Percentiles rank a stretch among this genome's conserved stretches.
These are phyloP conservation scores for Carposina sasakii DNA, from an alignment of 1,140 invertebrate genomes.

Conservation along the genomic window DNA sequence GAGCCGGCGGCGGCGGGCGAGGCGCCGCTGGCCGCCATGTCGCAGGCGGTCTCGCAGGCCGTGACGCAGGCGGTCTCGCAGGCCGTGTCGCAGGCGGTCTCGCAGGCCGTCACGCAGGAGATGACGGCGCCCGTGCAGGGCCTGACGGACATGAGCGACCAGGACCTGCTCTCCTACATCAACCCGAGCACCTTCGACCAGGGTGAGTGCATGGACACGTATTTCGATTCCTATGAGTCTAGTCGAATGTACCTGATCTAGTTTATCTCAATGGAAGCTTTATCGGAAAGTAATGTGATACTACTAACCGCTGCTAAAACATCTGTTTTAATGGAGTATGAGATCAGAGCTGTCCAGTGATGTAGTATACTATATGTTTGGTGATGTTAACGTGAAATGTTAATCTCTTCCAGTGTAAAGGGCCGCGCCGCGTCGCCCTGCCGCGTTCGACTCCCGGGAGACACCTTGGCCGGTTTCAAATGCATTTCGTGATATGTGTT, in stretches of 20 bases:
- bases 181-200: constrained; percentile 90
- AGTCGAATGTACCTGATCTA: no score
- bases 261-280: no score
- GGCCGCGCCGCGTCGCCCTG: constrained; percentile 14
- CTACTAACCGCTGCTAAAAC: no score
- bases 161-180: constrained; percentile 88
- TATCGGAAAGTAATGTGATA: no score
- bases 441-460: neutral
- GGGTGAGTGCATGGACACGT: constrained; percentile 72
- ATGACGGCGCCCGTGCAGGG: constrained; percentile 77
- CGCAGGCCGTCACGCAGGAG: constrained; percentile 75
- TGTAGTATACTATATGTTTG: no score
- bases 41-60: constrained; percentile 66
- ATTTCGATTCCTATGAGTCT: no score
- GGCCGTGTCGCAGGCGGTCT: constrained; percentile 74
- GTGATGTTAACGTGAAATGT: no score
- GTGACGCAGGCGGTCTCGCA: constrained; percentile 76
- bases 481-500: constrained; percentile 54
- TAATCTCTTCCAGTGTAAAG: constrained; percentile 58
- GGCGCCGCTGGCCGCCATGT: constrained; percentile 67
- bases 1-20: constrained; percentile 72
- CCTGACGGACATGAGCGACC: constrained; percentile 86
- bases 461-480: neutral
- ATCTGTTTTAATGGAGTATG: no score
- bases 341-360: no score